Conservation (phyloP, 2,113 vertebrate genomes). For the Elaphurus davidianus region DNA sequence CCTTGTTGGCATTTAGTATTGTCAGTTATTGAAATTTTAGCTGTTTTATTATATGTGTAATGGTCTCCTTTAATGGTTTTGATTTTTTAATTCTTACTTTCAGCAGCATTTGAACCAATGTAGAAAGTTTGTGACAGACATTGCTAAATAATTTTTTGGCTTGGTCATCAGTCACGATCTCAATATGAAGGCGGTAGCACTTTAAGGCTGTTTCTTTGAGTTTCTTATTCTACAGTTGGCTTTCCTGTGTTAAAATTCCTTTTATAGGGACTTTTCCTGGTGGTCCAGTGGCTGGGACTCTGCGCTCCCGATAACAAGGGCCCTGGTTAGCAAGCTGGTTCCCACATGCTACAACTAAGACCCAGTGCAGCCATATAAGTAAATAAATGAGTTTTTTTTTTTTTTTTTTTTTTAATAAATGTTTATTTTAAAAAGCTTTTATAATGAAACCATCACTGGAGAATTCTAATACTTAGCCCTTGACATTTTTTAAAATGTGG, state of each 20-base stretch:
- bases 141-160: not conserved
- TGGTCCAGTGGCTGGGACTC: not conserved
- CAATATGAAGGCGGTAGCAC: not conserved
- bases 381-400: not conserved
- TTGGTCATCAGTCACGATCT: not conserved
- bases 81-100: conserved; percentile 16
- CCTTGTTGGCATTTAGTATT: not conserved
- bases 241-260: conserved; percentile 2
- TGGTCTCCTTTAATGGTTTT: not conserved
- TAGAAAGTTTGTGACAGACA: not conserved
- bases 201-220: not conserved
- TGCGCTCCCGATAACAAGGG: not conserved
- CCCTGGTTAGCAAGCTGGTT: not conserved
- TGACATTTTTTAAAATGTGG: not conserved
- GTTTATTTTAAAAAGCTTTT: not conserved
- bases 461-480: not conserved
- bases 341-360: not conserved
- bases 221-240: not conserved
- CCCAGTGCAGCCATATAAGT: not conserved
- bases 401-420: not conserved
- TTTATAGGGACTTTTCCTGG: not conserved
- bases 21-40: not conserved
- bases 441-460: not conserved
- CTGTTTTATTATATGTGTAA: not conserved
- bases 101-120: not conserved